A percentile compares a stretch with the other conserved stretches of the same genome.
These are phyloP conservation scores for Acanthaster planci DNA, from an alignment of 35 echinoderm and acorn worm species.

Conservation along the genomic window DNA sequence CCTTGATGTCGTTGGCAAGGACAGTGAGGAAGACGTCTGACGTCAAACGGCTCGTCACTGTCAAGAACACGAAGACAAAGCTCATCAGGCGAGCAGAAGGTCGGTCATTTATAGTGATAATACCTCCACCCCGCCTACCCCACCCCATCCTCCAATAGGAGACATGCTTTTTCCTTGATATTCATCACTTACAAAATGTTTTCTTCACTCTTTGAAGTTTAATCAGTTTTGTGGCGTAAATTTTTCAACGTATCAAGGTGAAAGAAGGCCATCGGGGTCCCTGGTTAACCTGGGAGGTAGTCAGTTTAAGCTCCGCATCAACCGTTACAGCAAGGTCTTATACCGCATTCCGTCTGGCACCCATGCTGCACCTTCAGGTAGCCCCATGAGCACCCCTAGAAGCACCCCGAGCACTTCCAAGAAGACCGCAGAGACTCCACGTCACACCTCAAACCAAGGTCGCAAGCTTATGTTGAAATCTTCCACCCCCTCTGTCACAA, in stretches of 20 bases:
- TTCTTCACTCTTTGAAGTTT: not conserved
- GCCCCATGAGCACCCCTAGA: too few species aligned
- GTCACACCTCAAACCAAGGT: too few species aligned
- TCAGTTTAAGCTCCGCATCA: slow-evolving; percentile 12
- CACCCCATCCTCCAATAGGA: not conserved
- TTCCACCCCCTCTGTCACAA: not conserved
- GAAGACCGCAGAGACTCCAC: not conserved
- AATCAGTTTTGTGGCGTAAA: not conserved
- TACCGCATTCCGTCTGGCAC: slow-evolving; percentile 19
- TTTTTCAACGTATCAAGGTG: not conserved
- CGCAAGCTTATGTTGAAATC: not conserved
- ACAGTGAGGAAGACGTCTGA: not conserved
- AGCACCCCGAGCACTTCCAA: too few species aligned
- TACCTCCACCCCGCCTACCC: not conserved
- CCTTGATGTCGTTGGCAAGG: not conserved
- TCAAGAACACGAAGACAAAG: slow-evolving; percentile 61
- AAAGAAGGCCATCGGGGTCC: slow-evolving; percentile 5
- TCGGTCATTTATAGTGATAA: not conserved
- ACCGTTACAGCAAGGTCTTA: slow-evolving; percentile 31
- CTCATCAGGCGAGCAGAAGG: slow-evolving; percentile 36
- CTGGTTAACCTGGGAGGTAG: slow-evolving; percentile 25
- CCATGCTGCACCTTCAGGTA: not conserved
- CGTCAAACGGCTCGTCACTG: slow-evolving; percentile 1
- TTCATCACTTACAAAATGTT: not conserved
- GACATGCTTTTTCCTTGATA: not conserved